A percentile compares a stretch with the other conserved stretches of the same genome.
phyloP scores from a whole-genome alignment of 2,797 vertebrate species.

The Prionace glauca region DNA sequence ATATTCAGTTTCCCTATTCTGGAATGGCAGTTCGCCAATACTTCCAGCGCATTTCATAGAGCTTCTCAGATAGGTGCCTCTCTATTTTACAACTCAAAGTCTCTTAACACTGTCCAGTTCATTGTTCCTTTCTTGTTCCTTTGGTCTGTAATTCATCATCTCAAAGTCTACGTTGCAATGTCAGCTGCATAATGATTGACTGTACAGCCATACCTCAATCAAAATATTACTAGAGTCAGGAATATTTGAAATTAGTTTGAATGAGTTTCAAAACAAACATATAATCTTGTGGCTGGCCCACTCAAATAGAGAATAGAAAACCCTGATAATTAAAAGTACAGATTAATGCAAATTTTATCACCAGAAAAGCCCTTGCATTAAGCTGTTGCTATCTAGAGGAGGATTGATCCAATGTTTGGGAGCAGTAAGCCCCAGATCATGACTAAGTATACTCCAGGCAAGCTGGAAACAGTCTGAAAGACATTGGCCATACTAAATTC shows the following conservation, averaged over 20 bases:
- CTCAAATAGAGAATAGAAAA: not conserved
- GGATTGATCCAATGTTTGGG: not conserved
- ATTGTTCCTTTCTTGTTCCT: not conserved
- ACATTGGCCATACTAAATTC: too few species aligned
- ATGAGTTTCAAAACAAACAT: not conserved
- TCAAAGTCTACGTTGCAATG: too few species aligned
- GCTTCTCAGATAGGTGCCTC: not conserved
- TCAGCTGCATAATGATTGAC: not conserved
- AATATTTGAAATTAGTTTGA: not conserved
- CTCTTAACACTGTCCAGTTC: not conserved
- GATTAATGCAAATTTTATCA: too few species aligned
- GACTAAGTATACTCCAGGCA: not conserved
- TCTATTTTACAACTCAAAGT: not conserved
- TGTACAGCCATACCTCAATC: not conserved
- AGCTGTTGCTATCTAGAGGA: not conserved
- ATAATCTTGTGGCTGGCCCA: not conserved
- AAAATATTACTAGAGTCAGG: not conserved
- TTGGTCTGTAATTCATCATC: too few species aligned
- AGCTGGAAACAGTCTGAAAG: not conserved
- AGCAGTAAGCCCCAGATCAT: not conserved
- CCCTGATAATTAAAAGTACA: not conserved
- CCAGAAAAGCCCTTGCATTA: not conserved
- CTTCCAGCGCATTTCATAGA: not conserved
- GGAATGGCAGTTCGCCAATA: not conserved
- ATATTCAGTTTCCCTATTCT: too few species aligned